Evolutionary conservation across 2,888 invertebrate species (phyloP).

Genomic region (Dromius quadrimaculatus): DNA sequence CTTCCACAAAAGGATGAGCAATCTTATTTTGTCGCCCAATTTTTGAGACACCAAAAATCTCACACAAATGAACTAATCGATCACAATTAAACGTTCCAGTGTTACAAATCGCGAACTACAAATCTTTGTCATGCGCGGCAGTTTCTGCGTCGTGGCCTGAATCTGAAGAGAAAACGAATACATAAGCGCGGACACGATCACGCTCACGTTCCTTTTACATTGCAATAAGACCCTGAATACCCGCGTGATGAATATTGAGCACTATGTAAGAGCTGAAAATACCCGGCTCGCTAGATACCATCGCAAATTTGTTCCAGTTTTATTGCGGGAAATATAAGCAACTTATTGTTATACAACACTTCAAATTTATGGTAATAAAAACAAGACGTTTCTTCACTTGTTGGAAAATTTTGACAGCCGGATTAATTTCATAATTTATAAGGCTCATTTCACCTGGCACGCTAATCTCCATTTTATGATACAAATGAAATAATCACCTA

Average conservation of each 20-base stretch:
- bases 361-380: slow-evolving; percentile 49
- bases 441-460: too few relatives aligned
- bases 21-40: too few relatives aligned
- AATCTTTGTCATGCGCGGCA: slow-evolving; percentile 48
- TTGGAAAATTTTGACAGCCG: slow-evolving; percentile 40
- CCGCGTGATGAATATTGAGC: slow-evolving; percentile 49
- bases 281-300: slow-evolving; percentile 41
- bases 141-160: slow-evolving; percentile 37
- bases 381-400: slow-evolving; percentile 38
- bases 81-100: slow-evolving; percentile 56
- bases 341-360: slow-evolving; percentile 48
- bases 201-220: slow-evolving; percentile 44
- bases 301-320: slow-evolving; percentile 48
- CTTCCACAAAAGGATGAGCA: too few relatives aligned
- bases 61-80: slow-evolving; percentile 56
- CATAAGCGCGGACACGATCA: slow-evolving; percentile 44
- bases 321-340: slow-evolving; percentile 40
- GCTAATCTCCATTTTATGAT: too few relatives aligned
- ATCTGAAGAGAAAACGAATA: slow-evolving; percentile 48
- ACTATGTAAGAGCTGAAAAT: slow-evolving; percentile 39
- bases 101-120: slow-evolving; percentile 51
- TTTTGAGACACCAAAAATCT: too few relatives aligned
- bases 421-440: slow-evolving; percentile 47
- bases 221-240: slow-evolving; percentile 45
- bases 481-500: too few relatives aligned